A percentile compares a stretch with the other conserved stretches of the same genome.
These are phyloP conservation scores for Thamnaconus septentrionalis DNA, from an alignment of 2,113 vertebrate genomes.

Conservation along the genomic window DNA sequence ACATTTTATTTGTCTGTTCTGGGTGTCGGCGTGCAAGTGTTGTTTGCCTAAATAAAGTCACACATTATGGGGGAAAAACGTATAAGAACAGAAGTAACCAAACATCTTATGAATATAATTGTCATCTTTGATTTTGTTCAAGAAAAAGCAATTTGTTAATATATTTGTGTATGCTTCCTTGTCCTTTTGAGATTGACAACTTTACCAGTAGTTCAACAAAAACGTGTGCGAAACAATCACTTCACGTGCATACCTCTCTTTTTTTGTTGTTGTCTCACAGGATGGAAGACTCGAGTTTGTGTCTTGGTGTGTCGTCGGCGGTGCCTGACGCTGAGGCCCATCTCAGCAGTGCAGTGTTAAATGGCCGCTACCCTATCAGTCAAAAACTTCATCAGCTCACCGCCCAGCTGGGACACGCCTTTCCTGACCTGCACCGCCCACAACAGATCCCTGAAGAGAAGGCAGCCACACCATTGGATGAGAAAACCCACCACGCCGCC, in stretches of 20 bases:
- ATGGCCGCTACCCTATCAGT: conserved; percentile 98
- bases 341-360: conserved; percentile 90
- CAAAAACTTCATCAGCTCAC: conserved; percentile 98
- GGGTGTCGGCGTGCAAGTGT: conserved; percentile 33
- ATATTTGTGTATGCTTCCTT: too few relatives aligned
- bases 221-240: not conserved
- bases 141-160: too few relatives aligned
- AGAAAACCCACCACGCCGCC: conserved; percentile 89
- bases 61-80: not conserved
- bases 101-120: too few relatives aligned
- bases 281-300: conserved; percentile 99
- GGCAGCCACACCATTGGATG: conserved; percentile 83
- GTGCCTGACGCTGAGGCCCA: conserved; percentile 90
- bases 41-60: conserved; percentile 15
- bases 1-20: conserved; percentile 35
- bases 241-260: conserved; percentile 13
- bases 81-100: too few relatives aligned
- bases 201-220: not conserved
- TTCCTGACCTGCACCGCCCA: conserved; percentile 89
- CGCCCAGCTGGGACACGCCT: conserved; percentile 95
- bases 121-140: too few relatives aligned
- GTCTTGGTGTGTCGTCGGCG: conserved; percentile 96
- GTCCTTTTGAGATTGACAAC: not conserved
- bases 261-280: conserved; percentile 70
- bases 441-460: conserved; percentile 93